These are phyloP conservation scores for Hydrolagus colliei DNA, from an alignment of 2,797 vertebrate genomes.

Conservation along the genomic window DNA sequence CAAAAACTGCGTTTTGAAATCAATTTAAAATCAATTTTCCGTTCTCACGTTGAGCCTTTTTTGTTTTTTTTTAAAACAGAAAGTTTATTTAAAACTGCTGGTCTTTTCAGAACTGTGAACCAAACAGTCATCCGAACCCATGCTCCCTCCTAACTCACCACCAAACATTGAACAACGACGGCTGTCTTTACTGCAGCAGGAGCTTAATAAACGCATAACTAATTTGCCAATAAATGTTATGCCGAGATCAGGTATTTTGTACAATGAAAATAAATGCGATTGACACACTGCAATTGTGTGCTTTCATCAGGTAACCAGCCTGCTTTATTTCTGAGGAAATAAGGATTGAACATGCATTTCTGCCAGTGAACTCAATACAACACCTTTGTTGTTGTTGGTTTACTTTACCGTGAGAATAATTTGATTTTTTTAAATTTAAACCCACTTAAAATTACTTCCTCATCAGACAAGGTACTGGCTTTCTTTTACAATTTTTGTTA, in stretches of 20 bases:
- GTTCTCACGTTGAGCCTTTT: conserved; percentile 67
- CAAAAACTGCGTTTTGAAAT: too few relatives aligned
- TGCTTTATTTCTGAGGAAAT: conserved; percentile 2
- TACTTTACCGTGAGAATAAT: conserved; percentile 11
- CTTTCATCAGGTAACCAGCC: background rate
- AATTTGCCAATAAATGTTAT: background rate
- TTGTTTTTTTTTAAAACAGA: conserved; percentile 37
- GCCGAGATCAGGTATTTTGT: background rate
- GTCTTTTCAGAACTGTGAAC: background rate
- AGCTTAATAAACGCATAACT: background rate
- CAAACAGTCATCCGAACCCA: background rate
- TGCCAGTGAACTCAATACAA: background rate
- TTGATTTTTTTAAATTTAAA: conserved; percentile 15
- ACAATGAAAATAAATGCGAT: background rate
- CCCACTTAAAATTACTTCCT: background rate
- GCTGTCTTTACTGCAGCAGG: background rate
- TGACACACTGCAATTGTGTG: background rate
- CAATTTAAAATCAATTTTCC: conserved; percentile 59
- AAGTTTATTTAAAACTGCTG: background rate
- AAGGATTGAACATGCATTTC: background rate
- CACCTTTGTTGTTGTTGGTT: background rate
- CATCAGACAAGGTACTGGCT: background rate
- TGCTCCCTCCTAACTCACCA: background rate
- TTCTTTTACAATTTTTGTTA: background rate
- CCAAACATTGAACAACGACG: background rate